Conservation (phyloP, 2,797 vertebrate genomes). For the Acestrorhynchus altus region DNA sequence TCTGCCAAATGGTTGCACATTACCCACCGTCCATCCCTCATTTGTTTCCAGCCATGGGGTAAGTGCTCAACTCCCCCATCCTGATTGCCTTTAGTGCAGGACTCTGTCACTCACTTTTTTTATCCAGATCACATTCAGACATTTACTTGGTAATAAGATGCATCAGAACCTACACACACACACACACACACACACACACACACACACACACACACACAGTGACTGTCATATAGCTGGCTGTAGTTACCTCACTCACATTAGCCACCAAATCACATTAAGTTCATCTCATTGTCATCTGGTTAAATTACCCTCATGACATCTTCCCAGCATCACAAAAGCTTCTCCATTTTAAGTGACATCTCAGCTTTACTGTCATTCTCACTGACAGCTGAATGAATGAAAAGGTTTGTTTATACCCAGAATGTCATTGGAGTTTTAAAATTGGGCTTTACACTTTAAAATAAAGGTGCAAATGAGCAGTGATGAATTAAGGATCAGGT, state of each 20-base stretch:
- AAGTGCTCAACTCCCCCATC: background rate
- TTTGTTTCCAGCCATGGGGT: background rate
- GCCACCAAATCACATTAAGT: constrained; percentile 42
- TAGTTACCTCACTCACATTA: constrained; percentile 35
- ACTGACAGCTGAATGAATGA: no score
- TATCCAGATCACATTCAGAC: constrained; percentile 18
- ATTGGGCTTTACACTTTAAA: no score
- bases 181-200: constrained; percentile 14
- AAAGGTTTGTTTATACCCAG: no score
- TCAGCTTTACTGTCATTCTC: no score
- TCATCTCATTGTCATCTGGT: constrained; percentile 34
- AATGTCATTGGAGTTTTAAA: no score
- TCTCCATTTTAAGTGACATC: background rate
- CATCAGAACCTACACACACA: constrained; percentile 22
- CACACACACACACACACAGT: background rate
- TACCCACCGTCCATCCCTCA: background rate
- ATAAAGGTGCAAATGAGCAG: no score
- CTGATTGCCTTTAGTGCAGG: background rate
- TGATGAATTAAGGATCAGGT: no score
- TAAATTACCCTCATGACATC: constrained; percentile 55
- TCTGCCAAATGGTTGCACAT: constrained; percentile 63
- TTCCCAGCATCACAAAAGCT: constrained; percentile 33
- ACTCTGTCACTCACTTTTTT: constrained; percentile 12
- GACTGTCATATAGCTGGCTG: background rate
- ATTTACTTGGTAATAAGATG: constrained; percentile 4